phyloP scores from a whole-genome alignment of 2,888 invertebrate species.

The Pomacea canaliculata region DNA sequence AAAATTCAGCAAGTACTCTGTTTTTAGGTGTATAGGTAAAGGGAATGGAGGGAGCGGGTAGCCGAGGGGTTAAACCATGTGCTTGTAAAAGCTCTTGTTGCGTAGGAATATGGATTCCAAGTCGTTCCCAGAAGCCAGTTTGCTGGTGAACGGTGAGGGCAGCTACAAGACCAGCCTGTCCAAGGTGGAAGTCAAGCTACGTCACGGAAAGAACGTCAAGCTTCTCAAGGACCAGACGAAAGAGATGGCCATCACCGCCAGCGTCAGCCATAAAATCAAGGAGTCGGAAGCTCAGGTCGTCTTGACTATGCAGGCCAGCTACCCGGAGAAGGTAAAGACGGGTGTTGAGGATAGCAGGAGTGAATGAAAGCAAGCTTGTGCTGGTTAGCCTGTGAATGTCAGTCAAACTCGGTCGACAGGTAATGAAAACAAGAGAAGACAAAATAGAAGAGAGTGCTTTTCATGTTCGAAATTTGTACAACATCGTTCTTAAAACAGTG shows the following conservation, averaged over 20 bases:
- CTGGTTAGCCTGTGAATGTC: no score
- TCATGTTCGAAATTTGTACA: no score
- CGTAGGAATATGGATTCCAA: conserved; percentile 35
- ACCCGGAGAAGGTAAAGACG: conserved; percentile 24
- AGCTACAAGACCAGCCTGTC: conserved; percentile 26
- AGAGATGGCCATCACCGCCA: conserved; percentile 24
- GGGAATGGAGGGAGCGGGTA: no score
- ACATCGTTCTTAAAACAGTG: no score
- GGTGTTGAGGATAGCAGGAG: no score
- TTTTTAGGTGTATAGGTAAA: no score
- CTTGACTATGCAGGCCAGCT: conserved; percentile 24
- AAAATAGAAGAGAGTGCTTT: neutral
- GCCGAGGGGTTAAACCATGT: no score
- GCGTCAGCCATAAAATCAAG: conserved; percentile 28
- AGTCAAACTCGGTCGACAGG: no score
- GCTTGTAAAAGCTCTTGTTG: no score
- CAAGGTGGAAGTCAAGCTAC: conserved; percentile 23
- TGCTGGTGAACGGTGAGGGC: conserved; percentile 26
- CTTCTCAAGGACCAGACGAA: conserved; percentile 25
- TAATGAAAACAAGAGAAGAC: no score
- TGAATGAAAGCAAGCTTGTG: no score
- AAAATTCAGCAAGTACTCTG: no score
- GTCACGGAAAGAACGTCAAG: conserved; percentile 30
- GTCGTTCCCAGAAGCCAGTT: conserved; percentile 27
- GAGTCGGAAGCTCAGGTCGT: conserved; percentile 17